Evolutionary conservation across 2,113 vertebrate genomes (phyloP).

Genomic region (Tyto alba): DNA sequence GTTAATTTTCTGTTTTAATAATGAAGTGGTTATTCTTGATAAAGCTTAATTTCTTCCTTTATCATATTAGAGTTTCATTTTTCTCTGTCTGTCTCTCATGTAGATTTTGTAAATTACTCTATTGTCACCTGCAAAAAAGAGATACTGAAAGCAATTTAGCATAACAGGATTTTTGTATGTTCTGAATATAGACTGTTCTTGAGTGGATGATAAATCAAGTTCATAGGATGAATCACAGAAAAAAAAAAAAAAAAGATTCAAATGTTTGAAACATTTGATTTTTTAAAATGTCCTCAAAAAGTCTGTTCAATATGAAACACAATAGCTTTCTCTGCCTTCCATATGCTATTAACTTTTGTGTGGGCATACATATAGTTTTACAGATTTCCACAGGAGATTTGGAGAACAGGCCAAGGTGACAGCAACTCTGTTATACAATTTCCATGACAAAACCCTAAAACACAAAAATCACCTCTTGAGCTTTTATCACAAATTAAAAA

Average conservation of each 20-base stretch:
- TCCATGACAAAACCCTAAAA: neutral
- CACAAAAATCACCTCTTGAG: neutral
- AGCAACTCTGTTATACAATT: neutral
- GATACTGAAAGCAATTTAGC: neutral
- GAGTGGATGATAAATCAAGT: neutral
- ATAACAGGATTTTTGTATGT: neutral
- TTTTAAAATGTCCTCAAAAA: neutral
- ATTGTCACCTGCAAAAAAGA: neutral
- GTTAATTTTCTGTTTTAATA: neutral
- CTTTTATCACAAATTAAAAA: neutral
- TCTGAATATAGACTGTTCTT: neutral
- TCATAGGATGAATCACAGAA: neutral
- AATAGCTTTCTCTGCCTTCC: neutral
- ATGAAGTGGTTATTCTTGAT: neutral
- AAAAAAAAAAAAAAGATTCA: neutral
- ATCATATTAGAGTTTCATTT: neutral
- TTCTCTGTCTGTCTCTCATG: neutral
- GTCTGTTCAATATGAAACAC: neutral
- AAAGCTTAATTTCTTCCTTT: neutral
- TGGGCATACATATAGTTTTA: neutral
- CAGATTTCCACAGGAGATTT: neutral
- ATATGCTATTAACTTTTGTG: neutral
- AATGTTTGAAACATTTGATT: neutral
- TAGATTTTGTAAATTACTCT: neutral
- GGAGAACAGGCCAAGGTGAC: conserved; percentile 5